Evolutionary conservation across 1,140 invertebrate genomes (phyloP).

Genomic region (Aphelinus certus): DNA sequence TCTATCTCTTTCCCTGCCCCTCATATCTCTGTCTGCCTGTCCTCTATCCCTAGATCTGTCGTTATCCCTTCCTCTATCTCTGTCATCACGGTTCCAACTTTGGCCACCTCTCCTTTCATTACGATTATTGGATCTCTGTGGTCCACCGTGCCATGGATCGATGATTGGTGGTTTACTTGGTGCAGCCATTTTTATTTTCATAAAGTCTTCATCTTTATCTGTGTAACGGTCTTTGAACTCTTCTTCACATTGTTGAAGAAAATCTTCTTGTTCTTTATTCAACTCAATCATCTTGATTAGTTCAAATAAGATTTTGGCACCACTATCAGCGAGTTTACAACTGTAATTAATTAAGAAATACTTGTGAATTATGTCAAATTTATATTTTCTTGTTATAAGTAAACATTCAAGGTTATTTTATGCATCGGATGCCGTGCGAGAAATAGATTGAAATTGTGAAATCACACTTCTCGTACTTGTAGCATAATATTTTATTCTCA

Average conservation of each 20-base stretch:
- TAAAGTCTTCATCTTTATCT: constrained; percentile 65
- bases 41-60: too few species aligned
- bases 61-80: too few species aligned
- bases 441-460: too few species aligned
- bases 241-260: constrained; percentile 66
- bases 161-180: constrained; percentile 64
- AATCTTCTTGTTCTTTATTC: constrained; percentile 52
- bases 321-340: constrained; percentile 50
- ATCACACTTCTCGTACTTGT: too few species aligned
- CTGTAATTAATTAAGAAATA: constrained; percentile 38
- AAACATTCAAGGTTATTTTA: too few species aligned
- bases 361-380: too few species aligned
- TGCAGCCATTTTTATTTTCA: constrained; percentile 55
- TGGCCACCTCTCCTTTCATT: not conserved
- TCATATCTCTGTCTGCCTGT: too few species aligned
- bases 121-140: constrained; percentile 38
- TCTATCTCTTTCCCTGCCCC: too few species aligned
- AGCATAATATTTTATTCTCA: too few species aligned
- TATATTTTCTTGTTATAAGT: too few species aligned
- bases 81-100: not conserved
- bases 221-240: constrained; percentile 68
- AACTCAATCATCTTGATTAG: constrained; percentile 38
- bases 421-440: too few species aligned
- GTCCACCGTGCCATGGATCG: constrained; percentile 63
- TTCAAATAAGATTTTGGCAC: constrained; percentile 45